These are phyloP conservation scores for Pterocles orientalis DNA, from an alignment of 2,113 vertebrate species.

Conservation along the genomic window DNA sequence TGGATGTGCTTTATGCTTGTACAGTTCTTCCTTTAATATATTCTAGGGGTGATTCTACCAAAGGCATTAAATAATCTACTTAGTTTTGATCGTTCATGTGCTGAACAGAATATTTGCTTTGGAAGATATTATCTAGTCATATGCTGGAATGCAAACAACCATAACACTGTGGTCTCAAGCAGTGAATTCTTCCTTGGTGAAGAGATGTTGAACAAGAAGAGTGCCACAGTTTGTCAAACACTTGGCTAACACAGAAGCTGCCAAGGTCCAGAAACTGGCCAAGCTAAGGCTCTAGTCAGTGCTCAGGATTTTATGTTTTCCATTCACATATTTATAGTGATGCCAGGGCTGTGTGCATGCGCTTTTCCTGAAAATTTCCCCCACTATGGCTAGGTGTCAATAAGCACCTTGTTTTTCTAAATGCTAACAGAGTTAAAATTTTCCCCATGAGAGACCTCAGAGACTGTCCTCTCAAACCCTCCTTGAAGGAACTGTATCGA, in stretches of 20 bases:
- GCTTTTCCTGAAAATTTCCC: not conserved
- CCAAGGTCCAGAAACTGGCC: not conserved
- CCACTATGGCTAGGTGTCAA: not conserved
- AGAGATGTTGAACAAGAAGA: not conserved
- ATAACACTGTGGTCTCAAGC: not conserved
- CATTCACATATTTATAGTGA: not conserved
- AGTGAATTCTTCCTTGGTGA: not conserved
- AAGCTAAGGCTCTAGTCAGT: not conserved
- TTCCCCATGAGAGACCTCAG: not conserved
- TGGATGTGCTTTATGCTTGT: not conserved
- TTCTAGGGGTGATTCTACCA: not conserved
- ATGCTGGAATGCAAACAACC: not conserved
- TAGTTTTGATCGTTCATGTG: not conserved
- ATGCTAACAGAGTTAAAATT: not conserved
- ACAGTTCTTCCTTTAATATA: not conserved
- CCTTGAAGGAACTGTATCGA: not conserved
- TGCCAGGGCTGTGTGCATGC: not conserved
- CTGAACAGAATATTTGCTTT: constrained; percentile 9
- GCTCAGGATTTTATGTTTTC: not conserved
- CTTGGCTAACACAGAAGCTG: not conserved
- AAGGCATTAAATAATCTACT: not conserved
- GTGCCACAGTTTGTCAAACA: not conserved
- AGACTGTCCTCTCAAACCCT: not conserved
- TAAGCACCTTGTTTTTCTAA: not conserved
- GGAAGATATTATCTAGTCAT: not conserved